Conservation (phyloP, 2,797 vertebrate genomes). For the Tiaroga cobitis region DNA sequence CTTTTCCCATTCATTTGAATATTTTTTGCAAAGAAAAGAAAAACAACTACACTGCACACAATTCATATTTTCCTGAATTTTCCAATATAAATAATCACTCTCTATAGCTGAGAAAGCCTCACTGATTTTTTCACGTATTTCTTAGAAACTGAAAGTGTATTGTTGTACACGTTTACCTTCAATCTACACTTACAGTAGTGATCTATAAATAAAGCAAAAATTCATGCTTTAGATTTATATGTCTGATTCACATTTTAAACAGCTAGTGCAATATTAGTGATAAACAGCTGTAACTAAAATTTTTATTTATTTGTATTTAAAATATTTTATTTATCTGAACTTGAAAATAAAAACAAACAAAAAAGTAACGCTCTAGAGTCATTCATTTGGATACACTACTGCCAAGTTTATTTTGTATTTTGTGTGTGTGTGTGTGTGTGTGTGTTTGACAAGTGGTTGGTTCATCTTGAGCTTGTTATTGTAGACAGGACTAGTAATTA, state of each 20-base stretch:
- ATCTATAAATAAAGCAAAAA: not conserved
- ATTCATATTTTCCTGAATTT: not conserved
- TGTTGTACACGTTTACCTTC: not conserved
- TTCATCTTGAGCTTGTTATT: constrained; percentile 73
- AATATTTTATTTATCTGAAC: not conserved
- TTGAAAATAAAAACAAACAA: not conserved
- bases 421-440: no score
- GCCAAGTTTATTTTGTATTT: not conserved
- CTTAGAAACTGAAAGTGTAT: not conserved
- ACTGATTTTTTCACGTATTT: not conserved
- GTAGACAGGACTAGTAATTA: constrained; percentile 60
- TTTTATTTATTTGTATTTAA: not conserved
- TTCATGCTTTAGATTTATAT: not conserved
- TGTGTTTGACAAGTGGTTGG: constrained; percentile 67
- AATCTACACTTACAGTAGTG: not conserved
- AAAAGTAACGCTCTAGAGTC: not conserved
- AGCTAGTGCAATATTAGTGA: not conserved
- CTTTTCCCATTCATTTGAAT: not conserved
- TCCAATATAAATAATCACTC: not conserved
- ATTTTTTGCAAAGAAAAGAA: not conserved
- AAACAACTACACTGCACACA: not conserved
- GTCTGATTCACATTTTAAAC: not conserved
- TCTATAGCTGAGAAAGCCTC: not conserved
- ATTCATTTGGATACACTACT: not conserved
- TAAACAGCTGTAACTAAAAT: not conserved